Evolutionary conservation across 2,113 vertebrate genomes (phyloP).

Genomic region (Myiozetetes cayanensis): DNA sequence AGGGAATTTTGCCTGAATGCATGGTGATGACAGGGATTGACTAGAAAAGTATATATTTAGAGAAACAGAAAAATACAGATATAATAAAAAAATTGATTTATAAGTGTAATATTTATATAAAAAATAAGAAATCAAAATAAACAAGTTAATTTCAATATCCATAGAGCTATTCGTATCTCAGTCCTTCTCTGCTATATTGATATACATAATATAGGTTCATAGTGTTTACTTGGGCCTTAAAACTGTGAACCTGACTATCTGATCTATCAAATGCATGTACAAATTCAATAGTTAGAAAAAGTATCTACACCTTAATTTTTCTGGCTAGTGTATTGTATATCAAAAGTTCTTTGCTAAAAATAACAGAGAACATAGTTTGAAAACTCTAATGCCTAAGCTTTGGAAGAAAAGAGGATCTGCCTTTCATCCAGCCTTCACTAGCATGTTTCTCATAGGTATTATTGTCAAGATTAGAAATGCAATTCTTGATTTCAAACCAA

Average conservation of each 20-base stretch:
- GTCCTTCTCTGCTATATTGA: neutral
- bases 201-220: neutral
- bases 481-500: conserved; percentile 56
- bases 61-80: neutral
- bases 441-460: conserved; percentile 6
- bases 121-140: neutral
- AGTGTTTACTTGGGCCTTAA: neutral
- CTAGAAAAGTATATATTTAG: neutral
- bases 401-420: conserved; percentile 19
- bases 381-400: neutral
- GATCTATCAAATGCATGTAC: neutral
- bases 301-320: neutral
- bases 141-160: neutral
- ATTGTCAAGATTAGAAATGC: conserved; percentile 54
- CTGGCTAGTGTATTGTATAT: neutral
- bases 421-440: conserved; percentile 48
- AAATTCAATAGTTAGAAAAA: neutral
- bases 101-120: neutral
- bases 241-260: neutral
- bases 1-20: neutral
- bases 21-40: neutral
- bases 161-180: neutral
- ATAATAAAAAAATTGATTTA: neutral
- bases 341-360: neutral
- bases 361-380: neutral